Conservation (phyloP, 2,113 vertebrate genomes). For the Bubo scandiacus region DNA sequence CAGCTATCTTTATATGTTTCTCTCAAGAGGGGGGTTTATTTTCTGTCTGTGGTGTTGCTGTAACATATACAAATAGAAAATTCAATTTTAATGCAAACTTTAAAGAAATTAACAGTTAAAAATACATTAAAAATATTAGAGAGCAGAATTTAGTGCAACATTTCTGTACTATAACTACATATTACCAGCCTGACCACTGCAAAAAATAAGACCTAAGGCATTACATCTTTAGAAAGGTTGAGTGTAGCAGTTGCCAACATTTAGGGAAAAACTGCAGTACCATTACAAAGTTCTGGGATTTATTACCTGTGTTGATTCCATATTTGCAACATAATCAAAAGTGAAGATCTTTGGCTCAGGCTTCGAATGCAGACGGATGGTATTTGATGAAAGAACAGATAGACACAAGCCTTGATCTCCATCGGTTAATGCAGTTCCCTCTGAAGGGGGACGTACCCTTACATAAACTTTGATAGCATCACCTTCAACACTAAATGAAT, state of each 20-base stretch:
- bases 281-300: not conserved
- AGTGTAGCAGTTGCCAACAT: not conserved
- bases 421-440: conserved; percentile 67
- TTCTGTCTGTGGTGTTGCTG: not conserved
- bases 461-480: conserved; percentile 94
- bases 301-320: conserved; percentile 90
- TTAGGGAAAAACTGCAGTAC: not conserved
- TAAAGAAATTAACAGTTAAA: not conserved
- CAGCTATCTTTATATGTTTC: not conserved
- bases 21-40: not conserved
- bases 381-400: conserved; percentile 82
- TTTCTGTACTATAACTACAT: not conserved
- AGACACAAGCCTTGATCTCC: conserved; percentile 86
- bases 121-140: not conserved
- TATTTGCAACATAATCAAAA: conserved; percentile 91
- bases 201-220: not conserved
- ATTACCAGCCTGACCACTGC: not conserved
- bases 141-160: not conserved
- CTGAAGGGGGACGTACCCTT: conserved; percentile 86
- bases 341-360: conserved; percentile 92
- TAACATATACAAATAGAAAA: not conserved
- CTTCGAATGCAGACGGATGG: conserved; percentile 88
- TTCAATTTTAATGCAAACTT: not conserved
- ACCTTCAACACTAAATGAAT: conserved; percentile 78
- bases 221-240: not conserved